These are phyloP conservation scores for Gastracanthus pulcherrimus DNA, from an alignment of 2,888 invertebrate genomes.

Conservation along the genomic window DNA sequence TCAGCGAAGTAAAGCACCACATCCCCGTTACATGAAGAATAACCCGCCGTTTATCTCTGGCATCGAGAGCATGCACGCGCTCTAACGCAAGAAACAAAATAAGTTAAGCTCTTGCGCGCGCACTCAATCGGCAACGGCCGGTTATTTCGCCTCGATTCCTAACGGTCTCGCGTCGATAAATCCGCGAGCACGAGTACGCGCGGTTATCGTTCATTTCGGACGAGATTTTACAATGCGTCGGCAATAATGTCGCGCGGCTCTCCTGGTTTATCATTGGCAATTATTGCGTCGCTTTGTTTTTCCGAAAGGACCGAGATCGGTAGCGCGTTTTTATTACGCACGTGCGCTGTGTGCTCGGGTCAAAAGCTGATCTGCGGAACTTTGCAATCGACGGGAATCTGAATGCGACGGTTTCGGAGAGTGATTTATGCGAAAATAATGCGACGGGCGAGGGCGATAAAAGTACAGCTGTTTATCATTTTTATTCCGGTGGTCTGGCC, in stretches of 20 bases:
- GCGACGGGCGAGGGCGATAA: no score
- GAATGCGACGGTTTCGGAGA: no score
- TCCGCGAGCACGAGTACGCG: not conserved
- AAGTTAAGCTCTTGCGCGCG: not conserved
- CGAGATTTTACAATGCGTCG: not conserved
- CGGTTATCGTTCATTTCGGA: not conserved
- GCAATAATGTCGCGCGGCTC: not conserved
- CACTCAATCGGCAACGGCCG: not conserved
- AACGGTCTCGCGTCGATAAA: slow-evolving; percentile 5
- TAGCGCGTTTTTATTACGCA: no score
- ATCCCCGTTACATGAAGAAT: not conserved
- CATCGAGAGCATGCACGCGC: not conserved
- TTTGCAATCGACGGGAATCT: no score
- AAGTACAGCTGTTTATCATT: no score
- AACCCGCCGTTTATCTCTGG: not conserved
- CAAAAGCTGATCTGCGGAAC: no score
- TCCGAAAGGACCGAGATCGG: not conserved
- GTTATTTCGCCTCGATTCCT: slow-evolving; percentile 31
- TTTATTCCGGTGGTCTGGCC: no score
- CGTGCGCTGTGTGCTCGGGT: no score
- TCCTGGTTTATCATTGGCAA: not conserved
- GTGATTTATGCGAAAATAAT: no score
- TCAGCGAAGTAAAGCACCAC: not conserved
- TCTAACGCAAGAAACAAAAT: not conserved
- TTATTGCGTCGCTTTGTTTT: not conserved